Percentiles rank a stretch among this genome's conserved stretches.
Conservation (phyloP, 2,888 invertebrate genomes). For the Stenodera caucasica region DNA sequence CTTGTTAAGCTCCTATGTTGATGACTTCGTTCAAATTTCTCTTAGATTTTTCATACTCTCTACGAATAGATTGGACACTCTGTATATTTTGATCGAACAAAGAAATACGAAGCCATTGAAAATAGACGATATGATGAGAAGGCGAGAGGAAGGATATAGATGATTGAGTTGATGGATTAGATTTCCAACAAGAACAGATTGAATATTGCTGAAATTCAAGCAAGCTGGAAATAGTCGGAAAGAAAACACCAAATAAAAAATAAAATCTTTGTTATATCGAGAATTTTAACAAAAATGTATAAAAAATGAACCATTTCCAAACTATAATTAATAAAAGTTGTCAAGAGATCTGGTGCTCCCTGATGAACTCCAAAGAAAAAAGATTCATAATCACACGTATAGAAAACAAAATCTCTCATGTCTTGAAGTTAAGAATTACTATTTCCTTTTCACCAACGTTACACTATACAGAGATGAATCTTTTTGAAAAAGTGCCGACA, state of each 20-base stretch:
- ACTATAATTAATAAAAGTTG: background rate
- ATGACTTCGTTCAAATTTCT: too few relatives aligned
- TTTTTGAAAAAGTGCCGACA: conserved; percentile 1
- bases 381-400: background rate
- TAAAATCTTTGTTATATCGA: too few relatives aligned
- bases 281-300: background rate
- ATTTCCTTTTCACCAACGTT: background rate
- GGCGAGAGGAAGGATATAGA: background rate
- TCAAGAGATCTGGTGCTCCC: background rate
- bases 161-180: conserved; percentile 2
- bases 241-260: too few relatives aligned
- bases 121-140: background rate
- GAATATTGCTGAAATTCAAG: background rate
- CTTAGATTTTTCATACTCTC: too few relatives aligned
- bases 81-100: background rate
- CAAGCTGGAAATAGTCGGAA: background rate
- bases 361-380: background rate
- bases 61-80: too few relatives aligned
- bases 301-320: too few relatives aligned
- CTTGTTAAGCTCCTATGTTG: too few relatives aligned
- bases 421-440: background rate
- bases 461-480: background rate
- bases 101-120: background rate
- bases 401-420: background rate
- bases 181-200: background rate